These are phyloP conservation scores for Rugalucina vietnamica DNA, from an alignment of 2,888 invertebrate species.

Conservation along the genomic window DNA sequence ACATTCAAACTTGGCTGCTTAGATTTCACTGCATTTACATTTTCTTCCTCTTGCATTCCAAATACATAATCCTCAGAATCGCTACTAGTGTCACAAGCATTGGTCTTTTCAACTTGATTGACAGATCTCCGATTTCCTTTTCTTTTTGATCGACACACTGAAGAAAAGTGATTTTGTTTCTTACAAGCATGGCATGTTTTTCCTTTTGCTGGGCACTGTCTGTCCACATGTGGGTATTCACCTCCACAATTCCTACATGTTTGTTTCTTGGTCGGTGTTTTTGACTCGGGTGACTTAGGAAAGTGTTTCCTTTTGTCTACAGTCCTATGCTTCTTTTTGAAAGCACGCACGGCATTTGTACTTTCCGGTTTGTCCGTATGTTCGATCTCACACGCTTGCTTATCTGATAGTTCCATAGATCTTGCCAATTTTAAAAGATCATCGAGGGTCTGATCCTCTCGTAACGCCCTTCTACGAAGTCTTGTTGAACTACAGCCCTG, in stretches of 20 bases:
- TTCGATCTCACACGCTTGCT: slow-evolving; percentile 31
- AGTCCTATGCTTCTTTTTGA: not conserved
- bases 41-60: not conserved
- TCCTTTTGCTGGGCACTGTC: slow-evolving; percentile 30
- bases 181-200: slow-evolving; percentile 13
- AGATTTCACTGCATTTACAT: not conserved
- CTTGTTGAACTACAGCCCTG: slow-evolving; percentile 40
- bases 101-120: not conserved
- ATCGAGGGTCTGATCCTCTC: slow-evolving; percentile 25
- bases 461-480: slow-evolving; percentile 20
- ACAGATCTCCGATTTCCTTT: not conserved
- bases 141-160: slow-evolving; percentile 1
- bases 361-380: not conserved
- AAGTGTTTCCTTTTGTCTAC: not conserved
- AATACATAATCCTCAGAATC: slow-evolving; percentile 21
- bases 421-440: slow-evolving; percentile 21
- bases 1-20: slow-evolving; percentile 18
- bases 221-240: slow-evolving; percentile 10
- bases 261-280: not conserved
- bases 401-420: slow-evolving; percentile 42
- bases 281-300: not conserved
- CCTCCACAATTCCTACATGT: slow-evolving; percentile 33
- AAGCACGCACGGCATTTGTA: not conserved
- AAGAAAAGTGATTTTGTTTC: slow-evolving; percentile 25
- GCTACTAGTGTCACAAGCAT: not conserved